phyloP scores from a whole-genome alignment of 2,113 vertebrate species.

The Leptocoma aspasia region DNA sequence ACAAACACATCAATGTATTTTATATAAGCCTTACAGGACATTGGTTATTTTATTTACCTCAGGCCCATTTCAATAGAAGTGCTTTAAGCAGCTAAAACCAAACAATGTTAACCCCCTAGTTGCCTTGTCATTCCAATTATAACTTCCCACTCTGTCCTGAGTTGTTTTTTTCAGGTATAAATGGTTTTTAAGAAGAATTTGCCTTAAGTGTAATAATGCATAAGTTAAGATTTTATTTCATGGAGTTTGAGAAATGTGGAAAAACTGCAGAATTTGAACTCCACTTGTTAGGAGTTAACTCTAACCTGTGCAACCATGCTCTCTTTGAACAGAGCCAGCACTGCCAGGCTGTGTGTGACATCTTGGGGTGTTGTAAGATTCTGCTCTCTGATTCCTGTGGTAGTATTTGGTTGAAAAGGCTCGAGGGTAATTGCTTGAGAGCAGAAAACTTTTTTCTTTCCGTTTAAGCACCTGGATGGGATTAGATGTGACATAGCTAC shows the following conservation, averaged over 20 bases:
- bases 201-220: not conserved
- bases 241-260: not conserved
- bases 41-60: constrained; percentile 34
- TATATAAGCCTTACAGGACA: not conserved
- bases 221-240: not conserved
- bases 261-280: not conserved
- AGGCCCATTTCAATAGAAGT: not conserved
- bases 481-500: not conserved
- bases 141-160: not conserved
- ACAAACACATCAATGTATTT: constrained; percentile 44
- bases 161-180: not conserved
- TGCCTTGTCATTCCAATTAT: not conserved
- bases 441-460: not conserved
- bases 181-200: not conserved
- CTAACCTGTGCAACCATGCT: rapidly evolving
- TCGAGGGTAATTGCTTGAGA: not conserved
- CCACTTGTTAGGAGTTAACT: not conserved
- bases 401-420: not conserved
- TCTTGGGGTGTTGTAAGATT: not conserved
- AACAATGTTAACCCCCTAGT: not conserved
- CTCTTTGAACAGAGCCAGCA: not conserved
- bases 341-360: not conserved
- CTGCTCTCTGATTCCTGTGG: not conserved
- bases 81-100: not conserved
- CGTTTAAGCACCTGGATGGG: not conserved